Conservation (phyloP, 2,113 vertebrate species). For the Glaucomys volans region DNA sequence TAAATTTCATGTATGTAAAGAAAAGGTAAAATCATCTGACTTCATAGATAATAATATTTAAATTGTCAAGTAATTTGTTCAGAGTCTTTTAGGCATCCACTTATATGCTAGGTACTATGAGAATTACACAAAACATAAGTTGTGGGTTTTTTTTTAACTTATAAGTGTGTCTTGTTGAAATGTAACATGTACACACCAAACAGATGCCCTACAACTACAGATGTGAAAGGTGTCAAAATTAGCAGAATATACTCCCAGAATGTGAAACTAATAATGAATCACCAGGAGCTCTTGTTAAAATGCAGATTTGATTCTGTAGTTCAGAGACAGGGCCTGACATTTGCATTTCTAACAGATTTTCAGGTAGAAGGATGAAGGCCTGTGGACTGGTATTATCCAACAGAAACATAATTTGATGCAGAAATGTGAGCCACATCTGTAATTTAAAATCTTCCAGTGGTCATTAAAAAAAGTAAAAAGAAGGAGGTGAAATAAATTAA, state of each 20-base stretch:
- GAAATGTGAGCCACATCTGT: background rate
- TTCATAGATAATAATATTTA: constrained; percentile 15
- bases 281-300: background rate
- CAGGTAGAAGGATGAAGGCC: background rate
- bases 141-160: background rate
- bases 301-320: background rate
- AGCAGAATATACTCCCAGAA: background rate
- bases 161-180: background rate
- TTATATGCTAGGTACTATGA: background rate
- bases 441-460: background rate
- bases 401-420: background rate
- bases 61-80: constrained; percentile 4
- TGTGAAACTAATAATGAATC: background rate
- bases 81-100: background rate
- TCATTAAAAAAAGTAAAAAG: background rate
- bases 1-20: background rate
- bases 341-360: background rate
- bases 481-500: background rate
- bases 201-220: background rate
- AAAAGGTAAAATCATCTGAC: background rate
- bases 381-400: background rate
- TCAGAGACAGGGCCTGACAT: background rate
- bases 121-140: background rate
- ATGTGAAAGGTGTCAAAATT: background rate
- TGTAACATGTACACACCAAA: background rate